A percentile compares a stretch with the other conserved stretches of the same genome.
Evolutionary conservation across 2,888 invertebrate species (phyloP).

Genomic region (Trichopoda pennipes): DNA sequence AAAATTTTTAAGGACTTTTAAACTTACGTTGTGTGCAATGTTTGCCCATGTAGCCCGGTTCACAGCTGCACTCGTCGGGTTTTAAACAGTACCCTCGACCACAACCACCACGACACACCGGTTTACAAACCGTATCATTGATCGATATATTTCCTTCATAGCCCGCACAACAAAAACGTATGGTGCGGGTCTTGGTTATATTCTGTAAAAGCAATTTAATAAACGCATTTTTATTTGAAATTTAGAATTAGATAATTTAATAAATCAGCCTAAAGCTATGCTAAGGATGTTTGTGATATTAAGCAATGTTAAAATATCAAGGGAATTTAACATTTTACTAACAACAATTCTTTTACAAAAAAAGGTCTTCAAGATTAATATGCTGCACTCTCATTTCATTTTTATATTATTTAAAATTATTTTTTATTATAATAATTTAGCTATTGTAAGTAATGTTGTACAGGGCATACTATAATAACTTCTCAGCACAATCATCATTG

Average conservation of each 20-base stretch:
- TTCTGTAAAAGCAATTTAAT: constrained; percentile 82
- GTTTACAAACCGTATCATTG: constrained; percentile 80
- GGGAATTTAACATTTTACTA: not conserved
- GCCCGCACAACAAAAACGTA: constrained; percentile 89
- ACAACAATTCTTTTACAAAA: too few species aligned
- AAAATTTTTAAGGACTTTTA: not conserved
- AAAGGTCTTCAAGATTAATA: too few species aligned
- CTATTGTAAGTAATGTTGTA: not conserved
- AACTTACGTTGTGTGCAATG: constrained; percentile 79
- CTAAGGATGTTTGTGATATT: not conserved
- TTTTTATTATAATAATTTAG: not conserved
- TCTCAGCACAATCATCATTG: constrained; percentile 2
- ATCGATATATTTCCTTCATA: constrained; percentile 83
- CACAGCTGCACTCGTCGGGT: constrained; percentile 84
- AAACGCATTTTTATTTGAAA: not conserved
- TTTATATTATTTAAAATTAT: not conserved
- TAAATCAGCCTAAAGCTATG: too few species aligned
- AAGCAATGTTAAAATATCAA: not conserved
- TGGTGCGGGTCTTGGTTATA: constrained; percentile 85
- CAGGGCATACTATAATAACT: not conserved
- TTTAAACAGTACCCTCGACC: constrained; percentile 82
- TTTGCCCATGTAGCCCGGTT: constrained; percentile 81
- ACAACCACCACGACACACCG: constrained; percentile 79
- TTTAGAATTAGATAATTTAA: not conserved
- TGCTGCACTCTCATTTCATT: not conserved